Evolutionary conservation across 1,140 invertebrate genomes (phyloP).

Genomic region (Apis dorsata): DNA sequence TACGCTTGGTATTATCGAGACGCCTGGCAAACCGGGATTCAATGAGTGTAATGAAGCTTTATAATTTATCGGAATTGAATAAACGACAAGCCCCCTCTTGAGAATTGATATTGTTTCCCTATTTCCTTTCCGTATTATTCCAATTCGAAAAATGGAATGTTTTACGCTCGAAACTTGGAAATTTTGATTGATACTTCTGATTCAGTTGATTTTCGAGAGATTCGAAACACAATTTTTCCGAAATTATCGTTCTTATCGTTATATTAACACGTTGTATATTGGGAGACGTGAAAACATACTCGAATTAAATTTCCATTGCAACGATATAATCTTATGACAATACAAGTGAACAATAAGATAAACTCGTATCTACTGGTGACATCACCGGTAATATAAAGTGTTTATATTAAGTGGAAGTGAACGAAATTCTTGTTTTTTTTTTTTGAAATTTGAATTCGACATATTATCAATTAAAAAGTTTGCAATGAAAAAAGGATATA

Average conservation of each 20-base stretch:
- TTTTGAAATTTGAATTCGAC: no score
- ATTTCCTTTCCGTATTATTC: background rate
- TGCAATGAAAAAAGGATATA: no score
- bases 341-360: background rate
- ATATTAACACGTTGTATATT: no score
- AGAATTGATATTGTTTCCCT: background rate
- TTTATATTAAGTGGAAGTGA: background rate
- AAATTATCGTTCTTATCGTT: no score
- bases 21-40: constrained; percentile 4
- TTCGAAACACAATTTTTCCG: no score
- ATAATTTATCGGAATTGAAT: background rate
- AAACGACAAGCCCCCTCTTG: background rate
- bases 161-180: no score
- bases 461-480: no score
- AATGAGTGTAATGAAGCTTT: constrained; percentile 18
- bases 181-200: no score
- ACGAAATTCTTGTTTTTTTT: no score
- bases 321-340: background rate
- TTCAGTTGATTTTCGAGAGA: no score
- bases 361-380: background rate
- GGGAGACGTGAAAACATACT: no score
- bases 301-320: background rate
- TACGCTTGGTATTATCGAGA: constrained; percentile 6
- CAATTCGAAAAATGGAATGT: no score
- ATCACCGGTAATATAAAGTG: background rate